A percentile compares a stretch with the other conserved stretches of the same genome.
phyloP scores from a whole-genome alignment of 2,113 vertebrate species.

The Anolis sagrei region DNA sequence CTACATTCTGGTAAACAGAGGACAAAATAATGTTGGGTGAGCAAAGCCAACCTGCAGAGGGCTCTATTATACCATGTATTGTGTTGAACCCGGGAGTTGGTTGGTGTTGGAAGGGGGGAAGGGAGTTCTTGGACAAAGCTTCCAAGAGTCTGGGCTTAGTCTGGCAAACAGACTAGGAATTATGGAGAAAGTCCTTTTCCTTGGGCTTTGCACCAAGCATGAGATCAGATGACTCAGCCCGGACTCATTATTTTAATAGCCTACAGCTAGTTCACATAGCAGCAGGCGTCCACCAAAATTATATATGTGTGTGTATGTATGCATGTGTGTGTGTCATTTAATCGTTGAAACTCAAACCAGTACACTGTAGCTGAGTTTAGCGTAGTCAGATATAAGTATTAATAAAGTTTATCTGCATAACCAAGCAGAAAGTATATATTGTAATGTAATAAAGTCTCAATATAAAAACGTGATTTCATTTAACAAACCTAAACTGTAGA shows the following conservation, averaged over 20 bases:
- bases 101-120: constrained; percentile 55
- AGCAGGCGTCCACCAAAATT: constrained; percentile 76
- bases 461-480: constrained; percentile 80
- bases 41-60: constrained; percentile 75
- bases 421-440: constrained; percentile 76
- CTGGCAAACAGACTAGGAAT: constrained; percentile 82
- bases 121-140: constrained; percentile 61
- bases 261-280: constrained; percentile 80
- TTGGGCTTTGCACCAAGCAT: constrained; percentile 76
- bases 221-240: constrained; percentile 81
- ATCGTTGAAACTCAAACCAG: constrained; percentile 79
- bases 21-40: neutral
- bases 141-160: constrained; percentile 70
- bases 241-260: constrained; percentile 84
- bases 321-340: constrained; percentile 67
- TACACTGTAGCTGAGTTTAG: constrained; percentile 74
- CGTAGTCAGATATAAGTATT: constrained; percentile 76
- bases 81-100: accelerated
- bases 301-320: too few relatives aligned
- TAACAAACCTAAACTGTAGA: constrained; percentile 69
- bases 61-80: constrained; percentile 74
- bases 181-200: constrained; percentile 78
- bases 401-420: constrained; percentile 74
- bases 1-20: neutral
- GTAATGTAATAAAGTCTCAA: constrained; percentile 79